Conservation (phyloP, 2,797 vertebrate genomes). For the Microctenopoma stevenorrisi region DNA sequence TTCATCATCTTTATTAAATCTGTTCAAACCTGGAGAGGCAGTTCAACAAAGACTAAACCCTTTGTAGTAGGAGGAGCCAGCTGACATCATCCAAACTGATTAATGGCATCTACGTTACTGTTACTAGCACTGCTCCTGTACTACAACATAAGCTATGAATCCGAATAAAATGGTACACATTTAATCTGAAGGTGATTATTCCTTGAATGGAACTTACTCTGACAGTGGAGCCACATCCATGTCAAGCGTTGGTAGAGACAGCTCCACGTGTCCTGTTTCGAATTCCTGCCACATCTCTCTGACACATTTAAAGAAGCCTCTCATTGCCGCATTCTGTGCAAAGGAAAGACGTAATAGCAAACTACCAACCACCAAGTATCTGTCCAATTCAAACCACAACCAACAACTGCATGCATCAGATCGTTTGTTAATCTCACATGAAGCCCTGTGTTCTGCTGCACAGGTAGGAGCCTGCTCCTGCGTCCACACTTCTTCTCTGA, state of each 20-base stretch:
- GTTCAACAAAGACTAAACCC: no score
- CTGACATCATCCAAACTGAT: no score
- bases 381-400: not conserved
- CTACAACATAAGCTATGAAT: no score
- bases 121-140: no score
- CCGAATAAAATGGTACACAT: no score
- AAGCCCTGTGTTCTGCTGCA: slow-evolving; percentile 27
- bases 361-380: not conserved
- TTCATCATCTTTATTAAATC: no score
- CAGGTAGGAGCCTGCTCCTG: accelerated
- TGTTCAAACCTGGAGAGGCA: no score
- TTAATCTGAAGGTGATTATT: no score
- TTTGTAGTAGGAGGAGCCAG: no score
- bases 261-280: not conserved
- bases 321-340: slow-evolving; percentile 82
- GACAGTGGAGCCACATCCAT: slow-evolving; percentile 42
- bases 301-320: slow-evolving; percentile 86
- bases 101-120: no score
- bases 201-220: slow-evolving; percentile 57
- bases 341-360: not conserved
- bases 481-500: slow-evolving; percentile 29
- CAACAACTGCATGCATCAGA: not conserved
- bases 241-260: slow-evolving; percentile 45
- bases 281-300: slow-evolving; percentile 62
- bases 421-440: slow-evolving; percentile 57